Evolutionary conservation across 2,797 vertebrate species (phyloP), one percentile per base, ranked within the genome.

Genomic region (Mus minutoides): DNA sequence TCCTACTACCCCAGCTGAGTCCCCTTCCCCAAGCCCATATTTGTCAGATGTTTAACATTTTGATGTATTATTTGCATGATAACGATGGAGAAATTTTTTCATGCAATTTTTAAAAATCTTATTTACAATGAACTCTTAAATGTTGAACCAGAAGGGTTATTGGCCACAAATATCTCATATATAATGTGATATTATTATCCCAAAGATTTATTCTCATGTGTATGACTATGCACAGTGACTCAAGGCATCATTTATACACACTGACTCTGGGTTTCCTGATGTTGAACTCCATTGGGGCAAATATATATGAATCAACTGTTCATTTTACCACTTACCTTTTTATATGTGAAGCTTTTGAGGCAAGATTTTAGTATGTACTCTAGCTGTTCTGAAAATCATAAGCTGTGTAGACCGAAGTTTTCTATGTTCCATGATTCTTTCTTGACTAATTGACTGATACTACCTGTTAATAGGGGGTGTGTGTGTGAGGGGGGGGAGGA

Each of bases 51-150:
- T 73, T 62, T 64, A 92, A 91, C 24, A 37, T n/a, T 82, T 64
- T 82, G 6, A 3, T 49, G 4, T 67, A 84, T 79, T 76, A 24
- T 80, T 83, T 19, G 1, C 67, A 9, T 84, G 9, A 43, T 73
- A 60, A 26, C 60, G 37, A 78, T 34, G 26, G 49, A 73, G 76
- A 54, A 71, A 91, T 4, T 21, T 31, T 24, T 93, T 85, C 46
- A 31, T 69, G 56, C 2, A 24, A 40, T 3, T 75, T 58, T 56
- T 6, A 46, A 60, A 88, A 46, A 46, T 46, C 1, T 16, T 95
- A 9, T 73, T 82, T 83, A 16, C 87, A 89, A 60, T 71, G 77
- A 92, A 89, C 17, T 60, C 93, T 95, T 67, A 46, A 56, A 46
- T 88, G 17, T 58, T n/a, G 52, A 82, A 60, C 64, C 88, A 58